Evolutionary conservation across 35 echinoderm and acorn worm species (phyloP).

Genomic region (Ophioderma brevispina): DNA sequence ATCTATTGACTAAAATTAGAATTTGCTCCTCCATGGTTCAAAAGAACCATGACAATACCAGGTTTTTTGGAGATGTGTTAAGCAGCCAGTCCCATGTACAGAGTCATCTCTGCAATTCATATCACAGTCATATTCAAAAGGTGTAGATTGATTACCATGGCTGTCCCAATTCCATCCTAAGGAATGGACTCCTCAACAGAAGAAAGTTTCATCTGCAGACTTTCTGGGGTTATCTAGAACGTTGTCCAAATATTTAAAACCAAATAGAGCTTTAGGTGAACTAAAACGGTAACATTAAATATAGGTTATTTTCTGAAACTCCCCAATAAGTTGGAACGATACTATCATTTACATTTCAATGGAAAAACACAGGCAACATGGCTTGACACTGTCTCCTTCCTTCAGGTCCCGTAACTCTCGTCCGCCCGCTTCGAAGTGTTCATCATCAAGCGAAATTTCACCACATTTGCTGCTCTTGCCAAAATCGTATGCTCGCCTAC

Average conservation of each 20-base stretch:
- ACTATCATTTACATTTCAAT: not conserved
- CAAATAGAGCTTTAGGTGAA: not conserved
- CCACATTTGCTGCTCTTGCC: not conserved
- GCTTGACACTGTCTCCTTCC: not conserved
- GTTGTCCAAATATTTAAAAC: not conserved
- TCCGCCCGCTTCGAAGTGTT: not conserved
- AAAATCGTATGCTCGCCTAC: not conserved
- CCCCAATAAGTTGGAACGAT: too few species aligned
- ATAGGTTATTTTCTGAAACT: not conserved
- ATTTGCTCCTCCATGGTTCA: too few species aligned
- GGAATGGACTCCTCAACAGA: not conserved
- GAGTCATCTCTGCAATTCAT: too few species aligned
- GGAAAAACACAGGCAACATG: not conserved
- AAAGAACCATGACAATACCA: too few species aligned
- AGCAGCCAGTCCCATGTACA: too few species aligned
- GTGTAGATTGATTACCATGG: too few species aligned
- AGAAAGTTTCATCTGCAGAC: not conserved
- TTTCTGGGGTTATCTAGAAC: not conserved
- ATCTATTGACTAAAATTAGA: too few species aligned
- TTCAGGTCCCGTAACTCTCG: not conserved
- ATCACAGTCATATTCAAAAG: too few species aligned
- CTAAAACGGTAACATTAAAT: not conserved
- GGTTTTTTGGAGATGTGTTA: too few species aligned
- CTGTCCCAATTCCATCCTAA: too few species aligned
- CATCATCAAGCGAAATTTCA: not conserved